A percentile compares a stretch with the other conserved stretches of the same genome.
phyloP scores from a whole-genome alignment of 2,888 invertebrate species.

The Serrognathus titanus region DNA sequence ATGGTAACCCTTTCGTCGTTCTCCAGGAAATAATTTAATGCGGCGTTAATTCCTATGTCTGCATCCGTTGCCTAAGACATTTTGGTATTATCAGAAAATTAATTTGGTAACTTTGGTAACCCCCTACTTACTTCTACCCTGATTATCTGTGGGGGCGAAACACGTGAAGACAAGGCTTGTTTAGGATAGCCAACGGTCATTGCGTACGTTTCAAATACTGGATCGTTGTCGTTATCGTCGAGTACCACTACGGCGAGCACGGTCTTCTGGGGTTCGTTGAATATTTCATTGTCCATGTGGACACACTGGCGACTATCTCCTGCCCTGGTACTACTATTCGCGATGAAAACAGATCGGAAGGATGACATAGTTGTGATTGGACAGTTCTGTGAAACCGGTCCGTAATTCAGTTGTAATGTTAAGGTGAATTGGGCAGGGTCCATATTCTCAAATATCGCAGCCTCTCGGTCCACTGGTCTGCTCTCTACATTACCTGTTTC shows the following conservation, averaged over 20 bases:
- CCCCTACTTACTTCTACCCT: conserved; percentile 31
- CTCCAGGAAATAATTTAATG: conserved; percentile 45
- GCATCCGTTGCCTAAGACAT: conserved; percentile 51
- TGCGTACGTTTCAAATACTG: conserved; percentile 49
- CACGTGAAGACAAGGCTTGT: conserved; percentile 43
- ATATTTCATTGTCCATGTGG: conserved; percentile 31
- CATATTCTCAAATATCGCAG: conserved; percentile 6
- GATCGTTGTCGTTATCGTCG: conserved; percentile 55
- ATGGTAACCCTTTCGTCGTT: conserved; percentile 51
- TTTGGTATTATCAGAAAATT: not conserved
- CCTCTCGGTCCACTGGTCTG: conserved; percentile 12
- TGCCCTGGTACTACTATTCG: not conserved
- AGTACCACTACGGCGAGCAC: conserved; percentile 53
- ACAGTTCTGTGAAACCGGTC: no score
- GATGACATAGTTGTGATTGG: no score
- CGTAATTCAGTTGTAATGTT: not conserved
- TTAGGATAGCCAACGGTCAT: conserved; percentile 52
- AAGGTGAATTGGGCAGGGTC: conserved; percentile 8
- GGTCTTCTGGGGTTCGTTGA: conserved; percentile 46
- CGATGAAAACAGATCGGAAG: no score
- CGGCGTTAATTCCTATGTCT: conserved; percentile 56
- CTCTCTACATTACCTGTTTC: conserved; percentile 1
- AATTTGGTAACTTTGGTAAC: not conserved
- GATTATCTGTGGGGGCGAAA: conserved; percentile 50
- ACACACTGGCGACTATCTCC: conserved; percentile 40